Conservation (phyloP, 2,113 vertebrate species). For the Aramus guarauna region DNA sequence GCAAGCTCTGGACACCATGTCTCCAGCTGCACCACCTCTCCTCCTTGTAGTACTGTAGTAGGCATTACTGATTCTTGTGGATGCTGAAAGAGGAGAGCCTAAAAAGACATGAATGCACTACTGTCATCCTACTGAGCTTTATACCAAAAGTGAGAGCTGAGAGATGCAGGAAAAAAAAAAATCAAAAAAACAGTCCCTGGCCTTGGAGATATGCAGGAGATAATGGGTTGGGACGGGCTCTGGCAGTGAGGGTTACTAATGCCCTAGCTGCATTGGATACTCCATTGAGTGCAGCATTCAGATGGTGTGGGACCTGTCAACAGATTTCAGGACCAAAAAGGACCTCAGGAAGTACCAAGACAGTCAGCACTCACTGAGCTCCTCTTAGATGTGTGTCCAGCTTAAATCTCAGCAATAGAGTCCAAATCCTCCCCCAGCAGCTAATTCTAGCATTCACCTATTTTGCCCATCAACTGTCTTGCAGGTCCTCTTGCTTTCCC, state of each 20-base stretch:
- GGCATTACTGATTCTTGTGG: background rate
- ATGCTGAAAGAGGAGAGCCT: background rate
- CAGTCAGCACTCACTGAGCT: accelerated
- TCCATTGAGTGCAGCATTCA: background rate
- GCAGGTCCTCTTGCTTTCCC: background rate
- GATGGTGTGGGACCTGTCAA: background rate
- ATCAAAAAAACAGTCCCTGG: background rate
- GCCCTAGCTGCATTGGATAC: accelerated
- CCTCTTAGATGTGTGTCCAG: background rate
- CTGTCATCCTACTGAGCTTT: background rate
- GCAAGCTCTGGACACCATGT: background rate
- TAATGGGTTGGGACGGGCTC: background rate
- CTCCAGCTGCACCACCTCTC: background rate
- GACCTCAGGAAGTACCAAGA: background rate
- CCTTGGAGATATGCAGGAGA: background rate
- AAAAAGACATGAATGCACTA: background rate
- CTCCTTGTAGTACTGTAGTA: background rate
- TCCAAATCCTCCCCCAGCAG: background rate
- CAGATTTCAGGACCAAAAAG: background rate
- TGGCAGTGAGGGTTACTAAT: background rate
- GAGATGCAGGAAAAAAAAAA: background rate
- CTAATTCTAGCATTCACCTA: background rate
- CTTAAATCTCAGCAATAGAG: background rate
- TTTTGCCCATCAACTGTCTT: background rate
- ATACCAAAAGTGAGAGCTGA: background rate